A percentile compares a stretch with the other conserved stretches of the same genome.
Evolutionary conservation across 2,888 invertebrate species (phyloP).

Genomic region (Plebejus argus): DNA sequence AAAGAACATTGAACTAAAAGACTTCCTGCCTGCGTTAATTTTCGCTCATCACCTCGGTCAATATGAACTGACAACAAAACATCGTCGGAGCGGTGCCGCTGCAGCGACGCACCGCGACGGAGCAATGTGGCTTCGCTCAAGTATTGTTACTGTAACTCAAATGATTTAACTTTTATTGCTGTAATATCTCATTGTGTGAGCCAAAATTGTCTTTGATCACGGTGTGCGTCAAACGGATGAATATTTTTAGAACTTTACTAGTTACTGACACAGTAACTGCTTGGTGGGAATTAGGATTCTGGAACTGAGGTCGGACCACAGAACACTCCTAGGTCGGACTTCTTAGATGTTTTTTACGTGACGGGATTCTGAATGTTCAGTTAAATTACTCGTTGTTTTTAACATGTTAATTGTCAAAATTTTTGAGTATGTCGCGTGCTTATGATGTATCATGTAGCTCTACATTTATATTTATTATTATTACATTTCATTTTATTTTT

Average conservation of each 20-base stretch:
- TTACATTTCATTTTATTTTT: no score
- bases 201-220: not conserved
- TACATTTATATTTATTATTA: no score
- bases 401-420: not conserved
- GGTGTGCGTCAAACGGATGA: not conserved
- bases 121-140: constrained; percentile 36
- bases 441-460: no score
- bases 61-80: no score
- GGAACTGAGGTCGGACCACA: not conserved
- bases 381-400: not conserved
- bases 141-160: constrained; percentile 31
- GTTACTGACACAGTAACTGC: not conserved
- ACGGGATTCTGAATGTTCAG: not conserved
- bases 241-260: not conserved
- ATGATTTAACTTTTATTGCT: constrained; percentile 5
- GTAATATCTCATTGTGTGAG: constrained; percentile 1
- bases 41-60: no score
- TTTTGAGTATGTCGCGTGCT: not conserved
- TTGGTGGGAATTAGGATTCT: not conserved
- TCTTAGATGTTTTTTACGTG: not conserved
- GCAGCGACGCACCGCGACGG: no score
- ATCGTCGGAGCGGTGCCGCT: not conserved
- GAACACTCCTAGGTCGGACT: not conserved
- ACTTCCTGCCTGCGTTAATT: no score
- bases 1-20: no score